phyloP scores from a whole-genome alignment of 2,888 invertebrate genomes.

The Tiliacea citrago region DNA sequence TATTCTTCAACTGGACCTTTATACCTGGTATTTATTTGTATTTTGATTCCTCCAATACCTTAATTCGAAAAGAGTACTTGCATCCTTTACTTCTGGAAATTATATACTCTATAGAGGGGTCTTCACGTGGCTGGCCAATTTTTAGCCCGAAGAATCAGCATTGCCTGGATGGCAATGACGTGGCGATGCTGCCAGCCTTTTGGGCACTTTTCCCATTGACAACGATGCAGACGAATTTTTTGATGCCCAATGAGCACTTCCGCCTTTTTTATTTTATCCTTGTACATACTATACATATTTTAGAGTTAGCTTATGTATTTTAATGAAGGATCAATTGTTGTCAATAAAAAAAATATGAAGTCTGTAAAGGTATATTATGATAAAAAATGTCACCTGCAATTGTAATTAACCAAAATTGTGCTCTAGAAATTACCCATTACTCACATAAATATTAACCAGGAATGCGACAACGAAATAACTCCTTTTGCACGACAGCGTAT shows the following conservation, averaged over 20 bases:
- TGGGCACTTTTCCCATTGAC: too few relatives aligned
- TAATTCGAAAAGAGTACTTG: background rate
- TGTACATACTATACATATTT: too few relatives aligned
- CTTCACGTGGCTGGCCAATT: too few relatives aligned
- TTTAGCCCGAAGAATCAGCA: background rate
- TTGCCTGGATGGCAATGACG: too few relatives aligned
- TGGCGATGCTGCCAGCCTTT: too few relatives aligned
- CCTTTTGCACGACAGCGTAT: slow-evolving; percentile 7
- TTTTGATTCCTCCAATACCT: background rate
- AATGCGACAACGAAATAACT: slow-evolving; percentile 42
- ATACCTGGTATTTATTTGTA: background rate
- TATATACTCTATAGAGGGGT: too few relatives aligned
- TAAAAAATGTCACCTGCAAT: background rate
- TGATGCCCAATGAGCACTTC: too few relatives aligned
- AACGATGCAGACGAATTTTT: too few relatives aligned
- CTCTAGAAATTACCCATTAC: background rate
- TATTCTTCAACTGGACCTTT: background rate
- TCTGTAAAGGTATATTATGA: background rate
- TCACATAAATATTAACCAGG: background rate
- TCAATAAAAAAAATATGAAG: background rate
- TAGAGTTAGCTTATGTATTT: too few relatives aligned
- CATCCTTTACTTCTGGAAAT: background rate
- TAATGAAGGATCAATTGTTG: too few relatives aligned
- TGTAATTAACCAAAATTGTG: background rate
- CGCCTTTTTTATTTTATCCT: too few relatives aligned